phyloP scores from a whole-genome alignment of 2,797 vertebrate species.

The Eulemur rubriventer region DNA sequence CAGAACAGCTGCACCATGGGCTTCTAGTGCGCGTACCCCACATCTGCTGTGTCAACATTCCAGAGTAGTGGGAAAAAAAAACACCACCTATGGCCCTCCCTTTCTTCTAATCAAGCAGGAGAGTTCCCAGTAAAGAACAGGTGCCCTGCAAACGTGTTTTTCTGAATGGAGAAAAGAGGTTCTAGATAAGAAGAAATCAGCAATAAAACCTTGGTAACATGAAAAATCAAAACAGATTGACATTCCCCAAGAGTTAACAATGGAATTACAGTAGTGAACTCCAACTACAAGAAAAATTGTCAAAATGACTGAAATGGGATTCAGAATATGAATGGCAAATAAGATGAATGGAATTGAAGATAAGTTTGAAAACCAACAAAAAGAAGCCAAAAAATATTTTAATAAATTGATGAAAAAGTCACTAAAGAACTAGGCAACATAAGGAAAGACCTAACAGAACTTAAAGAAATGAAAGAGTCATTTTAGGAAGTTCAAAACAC shows the following conservation, averaged over 20 bases:
- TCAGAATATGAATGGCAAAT: background rate
- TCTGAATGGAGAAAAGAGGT: background rate
- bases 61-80: background rate
- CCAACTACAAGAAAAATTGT: background rate
- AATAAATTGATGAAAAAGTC: background rate
- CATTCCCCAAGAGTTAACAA: background rate
- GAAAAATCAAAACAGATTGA: background rate
- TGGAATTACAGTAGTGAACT: background rate
- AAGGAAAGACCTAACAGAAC: background rate
- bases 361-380: background rate
- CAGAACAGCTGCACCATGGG: background rate
- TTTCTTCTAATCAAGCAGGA: background rate
- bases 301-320: background rate
- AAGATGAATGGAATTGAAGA: background rate
- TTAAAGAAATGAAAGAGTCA: background rate
- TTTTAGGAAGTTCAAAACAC: too few species aligned
- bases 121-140: background rate
- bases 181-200: background rate
- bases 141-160: background rate
- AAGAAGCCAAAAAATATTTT: background rate
- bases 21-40: background rate
- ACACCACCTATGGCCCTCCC: background rate
- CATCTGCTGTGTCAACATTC: background rate
- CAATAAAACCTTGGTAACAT: background rate
- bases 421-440: background rate